A percentile compares a stretch with the other conserved stretches of the same genome.
These are phyloP conservation scores for Tetraneura akinire DNA, from an alignment of 1,140 invertebrate species.

Conservation along the genomic window DNA sequence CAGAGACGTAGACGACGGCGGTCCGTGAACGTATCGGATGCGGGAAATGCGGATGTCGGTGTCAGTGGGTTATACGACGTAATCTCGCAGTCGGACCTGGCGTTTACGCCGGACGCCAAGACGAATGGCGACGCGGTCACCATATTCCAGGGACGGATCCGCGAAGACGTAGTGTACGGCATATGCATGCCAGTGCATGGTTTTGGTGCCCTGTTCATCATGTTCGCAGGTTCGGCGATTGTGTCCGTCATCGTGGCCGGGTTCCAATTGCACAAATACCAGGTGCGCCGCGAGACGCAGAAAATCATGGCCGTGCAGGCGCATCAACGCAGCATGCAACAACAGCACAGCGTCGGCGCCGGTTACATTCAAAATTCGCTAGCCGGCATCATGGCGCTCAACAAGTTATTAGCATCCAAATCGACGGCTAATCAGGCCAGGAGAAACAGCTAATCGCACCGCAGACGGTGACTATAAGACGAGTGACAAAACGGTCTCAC, in stretches of 20 bases:
- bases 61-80: slow-evolving; percentile 86
- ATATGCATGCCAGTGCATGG: slow-evolving; percentile 86
- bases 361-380: slow-evolving; percentile 62
- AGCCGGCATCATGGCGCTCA: slow-evolving; percentile 72
- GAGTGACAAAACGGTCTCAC: neutral
- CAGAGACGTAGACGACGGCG: slow-evolving; percentile 65
- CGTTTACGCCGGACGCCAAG: slow-evolving; percentile 80
- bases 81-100: slow-evolving; percentile 87
- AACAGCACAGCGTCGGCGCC: slow-evolving; percentile 55
- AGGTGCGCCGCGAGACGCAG: slow-evolving; percentile 69
- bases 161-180: slow-evolving; percentile 85
- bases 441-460: slow-evolving; percentile 24
- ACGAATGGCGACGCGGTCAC: slow-evolving; percentile 77
- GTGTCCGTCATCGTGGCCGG: slow-evolving; percentile 78
- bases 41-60: slow-evolving; percentile 78
- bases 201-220: slow-evolving; percentile 83
- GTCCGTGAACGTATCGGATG: slow-evolving; percentile 71
- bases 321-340: slow-evolving; percentile 60
- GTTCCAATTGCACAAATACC: slow-evolving; percentile 73
- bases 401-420: slow-evolving; percentile 61
- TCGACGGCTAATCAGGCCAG: neutral
- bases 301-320: slow-evolving; percentile 57
- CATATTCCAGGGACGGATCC: slow-evolving; percentile 82
- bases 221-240: slow-evolving; percentile 81
- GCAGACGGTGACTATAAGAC: neutral